Evolutionary conservation across 2,113 vertebrate species (phyloP).

Genomic region (Callopanchax toddi): DNA sequence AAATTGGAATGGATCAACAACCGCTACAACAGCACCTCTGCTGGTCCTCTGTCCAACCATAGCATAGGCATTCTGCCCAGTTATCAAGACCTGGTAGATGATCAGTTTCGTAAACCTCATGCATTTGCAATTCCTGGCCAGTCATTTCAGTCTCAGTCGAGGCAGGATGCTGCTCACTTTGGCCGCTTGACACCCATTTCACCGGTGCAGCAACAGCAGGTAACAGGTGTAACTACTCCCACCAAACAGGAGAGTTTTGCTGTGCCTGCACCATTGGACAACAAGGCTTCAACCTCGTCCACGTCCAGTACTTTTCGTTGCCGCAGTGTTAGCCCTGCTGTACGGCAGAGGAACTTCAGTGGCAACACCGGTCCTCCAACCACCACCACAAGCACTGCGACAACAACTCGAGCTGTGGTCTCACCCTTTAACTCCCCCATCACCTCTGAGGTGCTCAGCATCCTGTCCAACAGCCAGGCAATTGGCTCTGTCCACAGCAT

Average conservation of each 20-base stretch:
- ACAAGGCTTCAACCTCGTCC: constrained; percentile 86
- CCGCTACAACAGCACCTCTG: constrained; percentile 86
- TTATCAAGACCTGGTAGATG: constrained; percentile 97
- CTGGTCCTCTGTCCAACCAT: constrained; percentile 84
- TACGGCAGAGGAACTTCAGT: constrained; percentile 94
- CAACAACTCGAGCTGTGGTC: constrained; percentile 82
- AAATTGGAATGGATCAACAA: constrained; percentile 99
- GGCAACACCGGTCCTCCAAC: constrained; percentile 87
- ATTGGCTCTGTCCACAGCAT: constrained; percentile 88
- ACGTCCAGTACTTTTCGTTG: constrained; percentile 87
- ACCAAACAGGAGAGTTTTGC: constrained; percentile 97
- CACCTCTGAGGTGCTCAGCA: constrained; percentile 87
- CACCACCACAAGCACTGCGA: constrained; percentile 68
- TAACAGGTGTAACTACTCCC: constrained; percentile 80
- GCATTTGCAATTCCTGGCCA: constrained; percentile 96
- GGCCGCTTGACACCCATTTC: constrained; percentile 94
- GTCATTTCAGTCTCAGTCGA: constrained; percentile 88
- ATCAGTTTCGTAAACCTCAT: constrained; percentile 97
- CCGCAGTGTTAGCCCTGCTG: constrained; percentile 95
- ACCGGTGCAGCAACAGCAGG: constrained; percentile 88
- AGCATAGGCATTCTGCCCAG: constrained; percentile 90
- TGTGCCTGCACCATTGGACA: constrained; percentile 95
- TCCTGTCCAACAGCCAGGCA: constrained; percentile 86
- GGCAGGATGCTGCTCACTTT: constrained; percentile 85
- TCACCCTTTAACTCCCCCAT: constrained; percentile 91